These are phyloP conservation scores for Gadus macrocephalus DNA, from an alignment of 2,113 vertebrate genomes.

Conservation along the genomic window DNA sequence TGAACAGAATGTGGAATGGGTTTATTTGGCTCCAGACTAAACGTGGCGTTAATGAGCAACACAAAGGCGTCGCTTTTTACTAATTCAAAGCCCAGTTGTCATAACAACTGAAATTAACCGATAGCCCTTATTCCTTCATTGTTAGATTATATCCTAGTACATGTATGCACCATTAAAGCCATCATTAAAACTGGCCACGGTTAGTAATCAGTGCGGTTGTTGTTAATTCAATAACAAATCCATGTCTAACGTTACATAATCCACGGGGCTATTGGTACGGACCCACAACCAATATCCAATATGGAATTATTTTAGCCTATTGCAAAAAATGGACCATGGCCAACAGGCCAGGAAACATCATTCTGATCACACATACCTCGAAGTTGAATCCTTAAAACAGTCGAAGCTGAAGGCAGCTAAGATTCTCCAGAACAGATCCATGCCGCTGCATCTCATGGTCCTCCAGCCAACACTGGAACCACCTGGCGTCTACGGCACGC, in stretches of 20 bases:
- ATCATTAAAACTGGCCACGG: neutral
- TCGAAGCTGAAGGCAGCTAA: conserved; percentile 70
- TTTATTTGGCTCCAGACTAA: too few relatives aligned
- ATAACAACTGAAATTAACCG: conserved; percentile 41
- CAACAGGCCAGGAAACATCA: neutral
- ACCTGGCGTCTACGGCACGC: too few relatives aligned
- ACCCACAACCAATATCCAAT: too few relatives aligned
- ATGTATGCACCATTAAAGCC: neutral
- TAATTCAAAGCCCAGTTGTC: conserved; percentile 40
- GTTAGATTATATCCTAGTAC: neutral
- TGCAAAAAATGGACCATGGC: too few relatives aligned
- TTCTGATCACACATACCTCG: conserved; percentile 54
- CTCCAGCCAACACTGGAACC: too few relatives aligned
- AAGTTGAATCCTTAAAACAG: conserved; percentile 68
- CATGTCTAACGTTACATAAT: neutral
- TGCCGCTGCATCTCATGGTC: conserved; percentile 37
- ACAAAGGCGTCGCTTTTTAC: neutral
- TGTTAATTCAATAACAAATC: neutral
- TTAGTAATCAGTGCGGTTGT: too few relatives aligned
- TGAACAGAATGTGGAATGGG: neutral
- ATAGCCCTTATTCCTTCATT: neutral
- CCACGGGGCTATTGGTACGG: too few relatives aligned
- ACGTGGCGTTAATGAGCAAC: neutral
- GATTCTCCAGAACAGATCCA: conserved; percentile 75
- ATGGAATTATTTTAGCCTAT: too few relatives aligned